These are phyloP conservation scores for Rhaphigaster nebulosa DNA, from an alignment of 2,888 invertebrate species.

Conservation along the genomic window DNA sequence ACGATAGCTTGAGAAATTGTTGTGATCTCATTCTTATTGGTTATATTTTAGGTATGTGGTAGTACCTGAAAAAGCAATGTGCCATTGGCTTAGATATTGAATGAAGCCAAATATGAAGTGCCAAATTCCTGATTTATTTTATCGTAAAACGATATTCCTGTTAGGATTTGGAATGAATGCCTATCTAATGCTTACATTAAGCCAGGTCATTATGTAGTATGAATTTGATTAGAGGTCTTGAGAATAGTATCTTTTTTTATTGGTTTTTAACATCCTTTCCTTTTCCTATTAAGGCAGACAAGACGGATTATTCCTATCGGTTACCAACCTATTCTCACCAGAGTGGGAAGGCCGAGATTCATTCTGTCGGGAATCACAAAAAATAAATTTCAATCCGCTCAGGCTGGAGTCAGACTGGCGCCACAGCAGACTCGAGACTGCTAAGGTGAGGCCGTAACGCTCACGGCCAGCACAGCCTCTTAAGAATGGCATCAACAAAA, in stretches of 20 bases:
- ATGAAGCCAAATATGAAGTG: conserved; percentile 1
- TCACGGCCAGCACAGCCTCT: too few relatives aligned
- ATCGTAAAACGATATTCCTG: background rate
- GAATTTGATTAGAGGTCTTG: background rate
- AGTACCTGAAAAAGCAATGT: background rate
- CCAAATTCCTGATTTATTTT: background rate
- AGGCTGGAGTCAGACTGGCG: too few relatives aligned
- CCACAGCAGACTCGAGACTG: too few relatives aligned
- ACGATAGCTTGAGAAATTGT: background rate
- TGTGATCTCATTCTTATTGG: background rate
- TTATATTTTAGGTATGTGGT: background rate
- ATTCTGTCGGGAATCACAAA: too few relatives aligned
- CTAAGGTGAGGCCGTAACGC: too few relatives aligned
- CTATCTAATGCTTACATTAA: background rate
- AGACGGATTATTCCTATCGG: too few relatives aligned
- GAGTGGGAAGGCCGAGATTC: too few relatives aligned
- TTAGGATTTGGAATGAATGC: background rate
- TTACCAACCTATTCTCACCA: too few relatives aligned
- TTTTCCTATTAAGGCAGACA: too few relatives aligned
- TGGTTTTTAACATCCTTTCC: too few relatives aligned
- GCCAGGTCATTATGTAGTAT: background rate
- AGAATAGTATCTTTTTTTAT: background rate
- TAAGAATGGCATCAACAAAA: background rate
- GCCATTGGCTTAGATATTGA: background rate
- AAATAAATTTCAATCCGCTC: too few relatives aligned